Conservation (phyloP, 2,113 vertebrate species). For the Willisornis vidua region DNA sequence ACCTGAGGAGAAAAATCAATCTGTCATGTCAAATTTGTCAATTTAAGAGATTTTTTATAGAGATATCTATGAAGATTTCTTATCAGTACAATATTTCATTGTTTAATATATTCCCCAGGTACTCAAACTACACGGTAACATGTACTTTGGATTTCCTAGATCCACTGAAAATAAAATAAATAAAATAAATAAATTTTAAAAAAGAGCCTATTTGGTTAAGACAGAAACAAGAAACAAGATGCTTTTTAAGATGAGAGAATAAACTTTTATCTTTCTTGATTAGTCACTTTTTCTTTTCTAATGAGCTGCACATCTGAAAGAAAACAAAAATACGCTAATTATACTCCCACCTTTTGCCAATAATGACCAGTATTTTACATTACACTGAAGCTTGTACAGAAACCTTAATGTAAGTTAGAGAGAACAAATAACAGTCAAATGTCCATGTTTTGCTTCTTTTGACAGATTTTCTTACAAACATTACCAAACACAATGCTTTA, state of each 20-base stretch:
- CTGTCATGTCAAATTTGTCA: background rate
- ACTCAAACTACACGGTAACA: background rate
- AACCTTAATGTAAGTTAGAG: fast-evolving
- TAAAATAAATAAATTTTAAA: background rate
- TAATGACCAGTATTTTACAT: background rate
- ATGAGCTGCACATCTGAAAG: background rate
- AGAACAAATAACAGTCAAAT: background rate
- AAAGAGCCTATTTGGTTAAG: background rate
- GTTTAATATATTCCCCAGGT: background rate
- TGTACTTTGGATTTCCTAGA: background rate
- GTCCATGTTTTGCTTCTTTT: background rate
- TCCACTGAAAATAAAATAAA: background rate
- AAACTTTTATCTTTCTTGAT: background rate
- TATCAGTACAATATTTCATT: background rate
- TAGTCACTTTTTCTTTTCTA: background rate
- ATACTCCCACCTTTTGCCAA: background rate
- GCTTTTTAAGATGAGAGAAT: background rate
- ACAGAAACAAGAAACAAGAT: background rate
- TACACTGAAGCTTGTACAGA: background rate
- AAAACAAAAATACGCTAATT: background rate
- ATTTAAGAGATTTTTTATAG: background rate
- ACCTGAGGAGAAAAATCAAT: background rate
- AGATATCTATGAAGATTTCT: background rate
- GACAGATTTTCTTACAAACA: background rate
- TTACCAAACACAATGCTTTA: background rate